Conservation (phyloP, 2,888 invertebrate species). For the Punctoribates punctum region DNA sequence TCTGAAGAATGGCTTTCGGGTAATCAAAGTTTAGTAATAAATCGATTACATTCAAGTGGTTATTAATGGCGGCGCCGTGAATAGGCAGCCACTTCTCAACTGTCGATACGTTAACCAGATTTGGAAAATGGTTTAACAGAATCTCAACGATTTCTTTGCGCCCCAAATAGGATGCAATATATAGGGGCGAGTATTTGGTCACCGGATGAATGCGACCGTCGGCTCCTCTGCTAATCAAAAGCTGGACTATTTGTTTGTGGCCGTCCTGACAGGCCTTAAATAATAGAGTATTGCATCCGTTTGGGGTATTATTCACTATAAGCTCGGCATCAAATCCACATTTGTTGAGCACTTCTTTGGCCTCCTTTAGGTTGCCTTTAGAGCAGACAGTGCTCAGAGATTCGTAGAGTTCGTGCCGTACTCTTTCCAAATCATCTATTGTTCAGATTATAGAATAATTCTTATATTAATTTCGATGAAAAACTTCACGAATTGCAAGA, state of each 20-base stretch:
- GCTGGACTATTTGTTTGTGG: slow-evolving; percentile 68
- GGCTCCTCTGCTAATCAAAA: slow-evolving; percentile 74
- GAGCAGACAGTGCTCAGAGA: slow-evolving; percentile 19
- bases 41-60: slow-evolving; percentile 72
- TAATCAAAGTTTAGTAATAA: slow-evolving; percentile 73
- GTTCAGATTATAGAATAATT: not conserved
- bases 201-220: slow-evolving; percentile 78
- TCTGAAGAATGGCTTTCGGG: slow-evolving; percentile 65
- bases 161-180: slow-evolving; percentile 83
- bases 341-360: slow-evolving; percentile 50
- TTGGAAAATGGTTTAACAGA: slow-evolving; percentile 71
- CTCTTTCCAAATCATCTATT: slow-evolving; percentile 68
- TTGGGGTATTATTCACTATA: slow-evolving; percentile 79
- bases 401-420: slow-evolving; percentile 66
- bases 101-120: slow-evolving; percentile 76
- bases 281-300: slow-evolving; percentile 65
- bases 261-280: slow-evolving; percentile 81
- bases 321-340: slow-evolving; percentile 51
- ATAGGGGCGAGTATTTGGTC: slow-evolving; percentile 86
- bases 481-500: no score
- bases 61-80: slow-evolving; percentile 87
- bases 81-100: slow-evolving; percentile 88
- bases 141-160: slow-evolving; percentile 70
- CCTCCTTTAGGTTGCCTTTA: slow-evolving; percentile 34
- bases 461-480: no score